Conservation (phyloP, 2,113 vertebrate genomes). For the Oryctolagus cuniculus region DNA sequence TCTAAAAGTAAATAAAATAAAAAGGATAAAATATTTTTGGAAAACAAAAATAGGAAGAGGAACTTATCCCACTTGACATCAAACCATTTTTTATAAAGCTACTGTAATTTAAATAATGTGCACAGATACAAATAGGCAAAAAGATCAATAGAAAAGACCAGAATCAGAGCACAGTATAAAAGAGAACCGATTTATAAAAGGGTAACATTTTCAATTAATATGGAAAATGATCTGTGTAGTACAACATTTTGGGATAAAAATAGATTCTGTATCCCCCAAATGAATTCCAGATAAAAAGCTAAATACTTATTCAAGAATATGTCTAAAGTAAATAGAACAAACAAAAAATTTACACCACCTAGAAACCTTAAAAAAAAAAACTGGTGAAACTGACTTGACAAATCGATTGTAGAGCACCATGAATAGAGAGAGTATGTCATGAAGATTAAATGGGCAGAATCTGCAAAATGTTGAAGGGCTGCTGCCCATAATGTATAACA, state of each 20-base stretch:
- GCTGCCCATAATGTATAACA: background rate
- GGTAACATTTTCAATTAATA: background rate
- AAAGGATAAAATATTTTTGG: no score
- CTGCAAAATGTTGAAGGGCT: background rate
- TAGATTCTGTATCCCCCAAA: background rate
- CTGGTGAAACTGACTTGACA: constrained; percentile 1
- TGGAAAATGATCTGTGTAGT: background rate
- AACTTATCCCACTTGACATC: background rate
- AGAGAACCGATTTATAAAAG: background rate
- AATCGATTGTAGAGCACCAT: background rate
- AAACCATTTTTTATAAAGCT: background rate
- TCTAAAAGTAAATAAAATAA: no score
- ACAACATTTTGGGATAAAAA: constrained; percentile 1
- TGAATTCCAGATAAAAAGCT: background rate
- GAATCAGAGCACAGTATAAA: background rate
- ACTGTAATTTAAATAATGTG: background rate
- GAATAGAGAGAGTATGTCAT: background rate
- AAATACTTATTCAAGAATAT: background rate
- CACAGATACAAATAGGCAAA: background rate
- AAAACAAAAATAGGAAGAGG: no score
- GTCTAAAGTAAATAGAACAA: background rate
- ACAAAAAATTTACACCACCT: background rate
- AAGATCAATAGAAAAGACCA: background rate
- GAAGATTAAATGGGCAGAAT: background rate
- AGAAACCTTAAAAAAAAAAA: constrained; percentile 9